Conservation (phyloP, 92 coral and sea anemone genomes). For the Phymanthus crucifer region DNA sequence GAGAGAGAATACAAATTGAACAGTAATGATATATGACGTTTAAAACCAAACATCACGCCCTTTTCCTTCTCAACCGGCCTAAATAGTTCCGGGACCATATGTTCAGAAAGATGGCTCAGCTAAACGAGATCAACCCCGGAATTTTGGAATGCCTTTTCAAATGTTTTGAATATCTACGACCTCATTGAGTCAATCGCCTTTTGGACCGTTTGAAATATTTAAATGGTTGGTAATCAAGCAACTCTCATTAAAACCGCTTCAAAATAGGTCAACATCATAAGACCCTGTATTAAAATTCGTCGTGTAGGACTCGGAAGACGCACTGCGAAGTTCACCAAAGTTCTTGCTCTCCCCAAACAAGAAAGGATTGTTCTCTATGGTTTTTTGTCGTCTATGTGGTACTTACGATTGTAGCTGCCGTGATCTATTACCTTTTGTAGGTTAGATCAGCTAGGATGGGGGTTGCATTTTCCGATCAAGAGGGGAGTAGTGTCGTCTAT, state of each 20-base stretch:
- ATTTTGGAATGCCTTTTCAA: slow-evolving; percentile 9
- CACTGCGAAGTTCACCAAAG: not conserved
- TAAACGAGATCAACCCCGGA: not conserved
- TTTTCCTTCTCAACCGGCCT: not conserved
- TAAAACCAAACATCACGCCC: not conserved
- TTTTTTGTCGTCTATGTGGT: no score
- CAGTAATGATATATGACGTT: not conserved
- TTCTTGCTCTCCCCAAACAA: no score
- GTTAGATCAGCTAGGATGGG: no score
- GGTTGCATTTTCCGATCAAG: no score
- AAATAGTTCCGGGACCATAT: not conserved
- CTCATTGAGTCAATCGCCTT: not conserved
- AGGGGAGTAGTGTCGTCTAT: no score
- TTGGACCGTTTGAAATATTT: not conserved
- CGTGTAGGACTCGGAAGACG: no score
- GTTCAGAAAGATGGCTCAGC: not conserved
- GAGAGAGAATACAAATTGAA: not conserved
- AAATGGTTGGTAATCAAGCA: not conserved
- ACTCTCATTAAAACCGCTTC: not conserved
- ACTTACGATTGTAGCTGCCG: no score
- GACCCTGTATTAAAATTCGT: no score
- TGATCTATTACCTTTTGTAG: no score
- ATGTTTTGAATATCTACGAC: not conserved
- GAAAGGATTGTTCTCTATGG: no score
- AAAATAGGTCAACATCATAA: no score